A percentile compares a stretch with the other conserved stretches of the same genome.
Evolutionary conservation across 2,797 vertebrate species (phyloP).

Genomic region (Argyrosomus regius): DNA sequence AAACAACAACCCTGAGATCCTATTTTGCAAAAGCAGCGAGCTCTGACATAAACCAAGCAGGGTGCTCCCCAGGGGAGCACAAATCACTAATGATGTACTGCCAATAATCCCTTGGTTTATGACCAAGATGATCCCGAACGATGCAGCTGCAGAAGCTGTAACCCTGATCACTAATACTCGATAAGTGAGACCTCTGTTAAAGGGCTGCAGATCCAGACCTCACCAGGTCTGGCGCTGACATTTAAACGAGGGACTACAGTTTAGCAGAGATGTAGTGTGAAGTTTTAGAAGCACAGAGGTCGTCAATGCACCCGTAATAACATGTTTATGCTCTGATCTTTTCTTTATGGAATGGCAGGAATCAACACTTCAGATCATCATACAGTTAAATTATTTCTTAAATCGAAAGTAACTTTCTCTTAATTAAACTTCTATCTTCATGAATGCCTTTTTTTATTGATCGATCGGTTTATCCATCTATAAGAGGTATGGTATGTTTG

Average conservation of each 20-base stretch:
- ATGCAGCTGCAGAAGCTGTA: slow-evolving; percentile 38
- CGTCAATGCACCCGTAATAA: slow-evolving; percentile 41
- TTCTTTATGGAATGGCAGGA: slow-evolving; percentile 21
- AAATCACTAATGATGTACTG: slow-evolving; percentile 43
- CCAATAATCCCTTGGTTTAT: slow-evolving; percentile 1
- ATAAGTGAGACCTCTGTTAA: slow-evolving; percentile 64
- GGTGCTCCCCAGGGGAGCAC: slow-evolving; percentile 48
- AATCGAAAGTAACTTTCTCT: slow-evolving; percentile 18
- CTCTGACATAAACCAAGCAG: slow-evolving; percentile 16
- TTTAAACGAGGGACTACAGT: slow-evolving; percentile 53
- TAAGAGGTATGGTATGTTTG: slow-evolving; percentile 22
- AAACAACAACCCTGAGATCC: slow-evolving; percentile 14
- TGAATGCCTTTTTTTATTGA: slow-evolving; percentile 43
- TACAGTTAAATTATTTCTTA: neutral
- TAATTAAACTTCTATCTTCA: slow-evolving; percentile 49
- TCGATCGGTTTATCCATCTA: slow-evolving; percentile 28
- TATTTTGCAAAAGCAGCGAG: slow-evolving; percentile 58
- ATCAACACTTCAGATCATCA: slow-evolving; percentile 10
- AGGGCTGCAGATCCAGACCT: slow-evolving; percentile 74
- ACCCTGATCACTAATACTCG: slow-evolving; percentile 21
- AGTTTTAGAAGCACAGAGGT: slow-evolving; percentile 57
- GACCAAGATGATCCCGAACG: neutral
- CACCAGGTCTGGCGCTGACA: slow-evolving; percentile 54
- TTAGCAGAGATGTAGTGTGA: slow-evolving; percentile 21
- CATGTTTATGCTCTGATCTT: slow-evolving; percentile 25